Base-by-base conservation (phyloP, 2,797 vertebrate genomes). In the Choloepus didactylus region DNA sequence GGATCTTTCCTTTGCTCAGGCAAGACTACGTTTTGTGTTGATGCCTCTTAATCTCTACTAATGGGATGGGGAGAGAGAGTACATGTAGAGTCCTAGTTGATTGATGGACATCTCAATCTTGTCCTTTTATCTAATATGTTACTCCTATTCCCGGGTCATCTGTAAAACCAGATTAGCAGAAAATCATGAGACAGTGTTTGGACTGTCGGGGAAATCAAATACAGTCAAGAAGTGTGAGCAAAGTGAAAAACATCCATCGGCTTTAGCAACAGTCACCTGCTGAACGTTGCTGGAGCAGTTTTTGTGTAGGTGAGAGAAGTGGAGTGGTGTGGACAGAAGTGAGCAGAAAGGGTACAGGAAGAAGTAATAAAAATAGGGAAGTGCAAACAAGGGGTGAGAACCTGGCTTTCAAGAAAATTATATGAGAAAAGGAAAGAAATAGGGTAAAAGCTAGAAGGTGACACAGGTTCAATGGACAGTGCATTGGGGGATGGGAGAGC, bases 21-120 rank as follows among this genome's bases (percentile, higher is more conserved):
- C 79, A 87, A 89, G 51, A 59, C 15, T 31, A 73, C 27, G 59
- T 77, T 90, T 81, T 35, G 60, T 49, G 49, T 14, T 80, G 35
- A 67, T 11, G 75, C 18, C 38, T 88, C 79, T 94, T 86, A 86
- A 83, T 89, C 46, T 93, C 64, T 95, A 35, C 51, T 76, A 75
- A 9, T 35, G n/a, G 35, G 51, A 46, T 21, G 38, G 23, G 16
- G 18, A 25, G 51, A 54, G 27, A 64, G 25, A 92, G 67, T 76
- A 21, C 44, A 18, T 16, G 19, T 66, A 80, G 59, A 87, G 29
- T 75, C 38, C 14, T 14, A 81, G 66, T 5, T 9, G 31, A 56
- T 38, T 19, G 38, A 93, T 72, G 51, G 35, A 49, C 54, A 90
- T 95, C 62, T 70, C 38, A 41, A 16, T 81, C 16, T 87, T 29